Evolutionary conservation across 2,113 vertebrate species (phyloP).

Genomic region (Sialia sialis): DNA sequence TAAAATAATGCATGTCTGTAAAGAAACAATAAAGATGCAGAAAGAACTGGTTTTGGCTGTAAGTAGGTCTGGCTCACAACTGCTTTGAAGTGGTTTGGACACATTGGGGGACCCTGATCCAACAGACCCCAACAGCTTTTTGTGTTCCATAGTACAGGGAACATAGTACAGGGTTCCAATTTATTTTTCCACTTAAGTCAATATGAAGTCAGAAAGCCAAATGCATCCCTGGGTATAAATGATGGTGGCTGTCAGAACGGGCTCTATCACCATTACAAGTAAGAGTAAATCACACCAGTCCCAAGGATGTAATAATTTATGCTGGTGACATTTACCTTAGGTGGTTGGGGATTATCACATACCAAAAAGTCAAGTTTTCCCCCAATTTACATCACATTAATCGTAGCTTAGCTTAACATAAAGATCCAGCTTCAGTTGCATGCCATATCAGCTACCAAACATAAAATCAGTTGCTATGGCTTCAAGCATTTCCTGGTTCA

Average conservation of each 20-base stretch:
- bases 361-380: background rate
- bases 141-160: background rate
- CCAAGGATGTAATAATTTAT: slow-evolving; percentile 15
- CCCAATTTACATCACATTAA: background rate
- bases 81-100: background rate
- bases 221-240: background rate
- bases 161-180: background rate
- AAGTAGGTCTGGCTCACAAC: background rate
- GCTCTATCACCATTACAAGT: background rate
- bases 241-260: background rate
- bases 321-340: background rate
- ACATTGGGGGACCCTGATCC: background rate
- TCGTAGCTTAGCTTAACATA: background rate
- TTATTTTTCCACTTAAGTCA: background rate
- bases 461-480: background rate
- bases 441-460: background rate
- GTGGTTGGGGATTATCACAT: background rate
- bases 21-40: background rate
- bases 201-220: background rate
- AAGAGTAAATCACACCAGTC: background rate
- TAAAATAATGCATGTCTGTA: background rate
- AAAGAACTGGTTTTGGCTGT: background rate
- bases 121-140: background rate
- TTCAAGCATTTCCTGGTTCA: background rate
- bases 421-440: background rate